A percentile compares a stretch with the other conserved stretches of the same genome.
These are phyloP conservation scores for Plebejus anna DNA, from an alignment of 2,888 invertebrate genomes.

Conservation along the genomic window DNA sequence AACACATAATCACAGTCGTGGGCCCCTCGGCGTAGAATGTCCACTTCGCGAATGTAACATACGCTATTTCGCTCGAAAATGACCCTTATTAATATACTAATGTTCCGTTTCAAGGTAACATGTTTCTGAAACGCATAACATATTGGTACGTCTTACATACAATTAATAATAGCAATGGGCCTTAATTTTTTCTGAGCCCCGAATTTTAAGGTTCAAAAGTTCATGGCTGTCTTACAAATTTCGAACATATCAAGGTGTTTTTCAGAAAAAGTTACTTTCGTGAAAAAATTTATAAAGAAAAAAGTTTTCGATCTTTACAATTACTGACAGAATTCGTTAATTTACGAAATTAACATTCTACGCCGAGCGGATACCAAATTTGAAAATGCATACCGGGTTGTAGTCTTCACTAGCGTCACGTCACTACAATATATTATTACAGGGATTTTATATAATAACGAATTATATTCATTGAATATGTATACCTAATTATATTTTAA, in stretches of 20 bases:
- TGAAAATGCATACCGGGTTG: conserved; percentile 43
- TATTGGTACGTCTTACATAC: not conserved
- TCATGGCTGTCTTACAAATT: not conserved
- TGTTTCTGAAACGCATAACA: not conserved
- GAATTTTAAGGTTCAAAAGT: not conserved
- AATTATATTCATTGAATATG: conserved; percentile 70
- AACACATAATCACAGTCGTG: conserved; percentile 57
- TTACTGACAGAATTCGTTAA: not conserved
- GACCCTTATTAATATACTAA: conserved; percentile 6
- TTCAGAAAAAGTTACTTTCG: not conserved
- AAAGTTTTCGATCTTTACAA: not conserved
- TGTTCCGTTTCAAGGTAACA: conserved; percentile 4
- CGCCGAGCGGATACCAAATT: conserved; percentile 36
- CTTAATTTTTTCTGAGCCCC: not conserved
- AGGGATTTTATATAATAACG: conserved; percentile 79
- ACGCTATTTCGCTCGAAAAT: not conserved
- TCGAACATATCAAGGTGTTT: not conserved
- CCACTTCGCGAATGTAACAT: conserved; percentile 9
- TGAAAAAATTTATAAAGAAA: not conserved
- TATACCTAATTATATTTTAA: conserved; percentile 61
- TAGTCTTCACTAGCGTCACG: conserved; percentile 59
- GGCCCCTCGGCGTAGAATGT: conserved; percentile 14
- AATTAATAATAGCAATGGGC: not conserved
- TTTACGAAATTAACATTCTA: not conserved
- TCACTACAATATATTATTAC: conserved; percentile 78